Base-by-base conservation (phyloP, 1,140 invertebrate species). In the Agraylea sexmaculata region DNA sequence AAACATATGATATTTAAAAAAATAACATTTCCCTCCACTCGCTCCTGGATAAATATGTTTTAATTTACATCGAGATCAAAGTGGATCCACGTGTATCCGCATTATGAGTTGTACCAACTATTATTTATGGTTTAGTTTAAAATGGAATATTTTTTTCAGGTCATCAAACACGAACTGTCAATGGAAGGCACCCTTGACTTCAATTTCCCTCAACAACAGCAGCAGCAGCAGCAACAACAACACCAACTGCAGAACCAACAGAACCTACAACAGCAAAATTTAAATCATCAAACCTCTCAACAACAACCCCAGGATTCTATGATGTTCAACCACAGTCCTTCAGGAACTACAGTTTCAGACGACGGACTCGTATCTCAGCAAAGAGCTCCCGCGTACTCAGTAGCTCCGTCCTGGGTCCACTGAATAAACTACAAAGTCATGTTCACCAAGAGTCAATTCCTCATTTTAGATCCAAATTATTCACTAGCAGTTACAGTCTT, bases 151-250 rank as follows among this genome's bases (percentile, higher is more conserved):
- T 27, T 50, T 28, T 56, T 47, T 23, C 57, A 80, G 77, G 70
- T 93, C 37, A 89, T 95, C 53, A 85, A 87, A 49, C 87, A 94
- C 62, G 92, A 96, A 67, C 71, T 95, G 38, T 83, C 77, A 56
- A 80, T 94, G 66, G 88, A 89, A 50, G 89, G 88, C n/a, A 81
- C 79, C 45, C 64, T 94, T 55, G 90, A 95, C 67, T 95, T 94
- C 61, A 92, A 92, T 61, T 94, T 94, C 63, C 62, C 69, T 2
- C 64, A 66, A 46, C 61, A 65, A 47, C 61, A 63, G 27, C 44
- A 35, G 13, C 43, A 45, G 29, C 51, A 52, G 11, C 49, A 50
- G 11, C 40, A 50, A 51, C 53, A 55, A 54, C 46, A 45, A 16
- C 42, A 33, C 2, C 27, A 40, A 18, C 43, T 27, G 22, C 43